Percentiles rank a stretch among this genome's conserved stretches.
phyloP scores from a whole-genome alignment of 1,140 invertebrate genomes.

The Bradysia coprophila region DNA sequence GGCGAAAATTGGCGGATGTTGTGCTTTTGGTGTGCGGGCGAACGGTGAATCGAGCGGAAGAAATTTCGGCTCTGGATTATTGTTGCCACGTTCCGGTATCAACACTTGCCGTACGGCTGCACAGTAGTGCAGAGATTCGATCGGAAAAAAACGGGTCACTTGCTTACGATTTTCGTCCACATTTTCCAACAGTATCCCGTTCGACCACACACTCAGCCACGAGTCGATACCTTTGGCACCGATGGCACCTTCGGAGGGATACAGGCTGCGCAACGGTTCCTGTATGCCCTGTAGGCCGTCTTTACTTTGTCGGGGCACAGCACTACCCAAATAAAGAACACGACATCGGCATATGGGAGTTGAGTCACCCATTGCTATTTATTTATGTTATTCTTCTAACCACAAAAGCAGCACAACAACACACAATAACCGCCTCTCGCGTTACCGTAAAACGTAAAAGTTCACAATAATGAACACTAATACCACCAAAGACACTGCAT shows the following conservation, averaged over 20 bases:
- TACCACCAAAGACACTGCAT: constrained; percentile 1
- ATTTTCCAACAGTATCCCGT: constrained; percentile 89
- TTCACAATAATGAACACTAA: background rate
- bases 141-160: constrained; percentile 92
- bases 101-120: constrained; percentile 81
- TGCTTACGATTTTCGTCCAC: constrained; percentile 89
- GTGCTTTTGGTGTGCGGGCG: constrained; percentile 67
- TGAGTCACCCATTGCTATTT: constrained; percentile 31
- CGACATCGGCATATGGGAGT: constrained; percentile 90
- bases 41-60: constrained; percentile 92
- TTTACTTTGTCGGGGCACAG: constrained; percentile 93
- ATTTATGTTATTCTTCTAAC: background rate
- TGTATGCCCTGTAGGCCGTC: constrained; percentile 95
- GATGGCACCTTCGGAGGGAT: constrained; percentile 58
- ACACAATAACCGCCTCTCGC: background rate
- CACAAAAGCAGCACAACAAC: background rate
- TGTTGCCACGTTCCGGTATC: constrained; percentile 32
- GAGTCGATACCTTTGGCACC: constrained; percentile 87
- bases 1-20: constrained; percentile 92
- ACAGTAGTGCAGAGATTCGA: constrained; percentile 91
- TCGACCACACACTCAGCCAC: constrained; percentile 94
- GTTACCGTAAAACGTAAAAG: background rate
- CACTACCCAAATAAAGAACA: constrained; percentile 94
- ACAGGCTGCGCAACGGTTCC: constrained; percentile 89
- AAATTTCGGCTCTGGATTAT: constrained; percentile 54